Conservation (phyloP, 2,888 invertebrate genomes). For the Chrysodeixis includens region DNA sequence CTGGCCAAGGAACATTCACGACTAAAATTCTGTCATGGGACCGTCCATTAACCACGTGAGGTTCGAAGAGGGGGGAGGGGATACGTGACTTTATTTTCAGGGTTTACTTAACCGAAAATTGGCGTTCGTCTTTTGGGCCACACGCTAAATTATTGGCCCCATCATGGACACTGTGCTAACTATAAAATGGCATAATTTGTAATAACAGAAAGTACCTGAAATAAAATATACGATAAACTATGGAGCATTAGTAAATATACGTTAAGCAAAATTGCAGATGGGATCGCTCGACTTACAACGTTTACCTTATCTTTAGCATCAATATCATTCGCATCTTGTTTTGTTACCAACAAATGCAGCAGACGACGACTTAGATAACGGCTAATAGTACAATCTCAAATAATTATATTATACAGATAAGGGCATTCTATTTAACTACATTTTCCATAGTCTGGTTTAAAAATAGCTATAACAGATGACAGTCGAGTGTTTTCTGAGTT, state of each 20-base stretch:
- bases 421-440: not conserved
- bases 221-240: too few species aligned
- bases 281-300: not conserved
- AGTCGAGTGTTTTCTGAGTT: not conserved
- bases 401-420: not conserved
- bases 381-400: not conserved
- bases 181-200: too few species aligned
- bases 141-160: too few species aligned
- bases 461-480: not conserved
- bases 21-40: too few species aligned
- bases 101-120: too few species aligned
- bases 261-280: not conserved
- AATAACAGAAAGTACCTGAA: too few species aligned
- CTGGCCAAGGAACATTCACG: not conserved
- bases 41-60: too few species aligned
- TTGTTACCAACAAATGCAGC: not conserved
- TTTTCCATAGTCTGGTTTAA: not conserved
- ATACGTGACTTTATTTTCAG: too few species aligned
- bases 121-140: too few species aligned
- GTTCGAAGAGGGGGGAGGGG: too few species aligned
- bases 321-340: not conserved
- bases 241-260: too few species aligned
- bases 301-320: not conserved
- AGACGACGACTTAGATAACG: not conserved
- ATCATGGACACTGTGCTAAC: too few species aligned